A percentile compares a stretch with the other conserved stretches of the same genome.
Evolutionary conservation across 2,113 vertebrate species (phyloP).

Genomic region (Marmota flaviventris): DNA sequence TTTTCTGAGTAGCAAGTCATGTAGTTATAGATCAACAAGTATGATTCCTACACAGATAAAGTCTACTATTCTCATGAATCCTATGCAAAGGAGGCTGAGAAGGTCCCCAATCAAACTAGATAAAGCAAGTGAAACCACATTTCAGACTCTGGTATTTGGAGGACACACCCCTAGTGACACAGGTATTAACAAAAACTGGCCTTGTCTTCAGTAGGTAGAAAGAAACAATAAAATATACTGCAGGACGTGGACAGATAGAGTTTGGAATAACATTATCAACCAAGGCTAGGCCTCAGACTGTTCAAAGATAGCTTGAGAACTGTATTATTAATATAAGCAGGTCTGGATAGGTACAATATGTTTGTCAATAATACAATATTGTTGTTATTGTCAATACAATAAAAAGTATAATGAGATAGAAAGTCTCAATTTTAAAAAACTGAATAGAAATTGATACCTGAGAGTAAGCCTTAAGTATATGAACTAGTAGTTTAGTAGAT

Average conservation of each 20-base stretch:
- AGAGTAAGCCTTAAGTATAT: not conserved
- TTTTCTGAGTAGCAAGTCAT: conserved; percentile 34
- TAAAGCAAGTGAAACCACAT: not conserved
- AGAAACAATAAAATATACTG: not conserved
- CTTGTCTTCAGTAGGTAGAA: not conserved
- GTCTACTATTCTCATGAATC: not conserved
- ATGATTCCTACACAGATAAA: conserved; percentile 19
- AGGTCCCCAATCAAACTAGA: not conserved
- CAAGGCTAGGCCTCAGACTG: not conserved
- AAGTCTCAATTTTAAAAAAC: not conserved
- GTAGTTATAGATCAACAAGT: conserved; percentile 4
- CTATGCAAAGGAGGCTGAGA: not conserved
- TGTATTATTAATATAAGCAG: not conserved
- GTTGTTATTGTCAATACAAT: too few relatives aligned
- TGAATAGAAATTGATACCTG: not conserved
- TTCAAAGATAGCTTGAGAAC: not conserved
- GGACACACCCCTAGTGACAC: not conserved
- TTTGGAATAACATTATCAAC: not conserved
- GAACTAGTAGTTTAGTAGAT: not conserved
- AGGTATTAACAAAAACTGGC: not conserved
- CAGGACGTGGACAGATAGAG: not conserved
- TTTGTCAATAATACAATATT: not conserved
- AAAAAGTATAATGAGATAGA: not conserved
- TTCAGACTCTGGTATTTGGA: not conserved
- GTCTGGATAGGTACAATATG: not conserved